Base-by-base conservation (phyloP, 2,797 vertebrate genomes). In the Buphagus erythrorhynchus region DNA sequence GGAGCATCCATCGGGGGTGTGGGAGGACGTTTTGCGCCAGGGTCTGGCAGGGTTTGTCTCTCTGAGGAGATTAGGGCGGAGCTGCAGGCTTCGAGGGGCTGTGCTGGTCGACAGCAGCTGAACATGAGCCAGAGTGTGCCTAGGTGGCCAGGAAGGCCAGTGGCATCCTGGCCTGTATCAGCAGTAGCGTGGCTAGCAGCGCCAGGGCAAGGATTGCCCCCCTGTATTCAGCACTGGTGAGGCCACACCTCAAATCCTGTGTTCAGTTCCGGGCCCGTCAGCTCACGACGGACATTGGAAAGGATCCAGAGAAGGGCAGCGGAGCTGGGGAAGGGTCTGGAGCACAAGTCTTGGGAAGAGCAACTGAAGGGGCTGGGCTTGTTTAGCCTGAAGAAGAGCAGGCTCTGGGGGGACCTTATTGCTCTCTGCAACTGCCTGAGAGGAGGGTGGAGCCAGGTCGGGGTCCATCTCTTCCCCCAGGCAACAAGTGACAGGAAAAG, bases 331-430 rank as follows among this genome's bases (percentile, higher is more conserved):
- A 51, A 57, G 10, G 49, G 24, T 38, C n/a, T 69, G 57, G 36
- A 71, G 17, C 17, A 57, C n/a, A 38, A 6, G 6, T 45, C 7
- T 5, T 25, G 4, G 12, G 38, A 45, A n/a, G 29, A 45, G 21
- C 33, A 21, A 49, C 33, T 33, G 43, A 33, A 40, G 20, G 28
- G 31, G 14, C 29, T 63, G 49, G 29, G 20, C 7, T 26, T 57
- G 6, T 51, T 51, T 33, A 19, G 63, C n/a, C 20, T 22, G 43
- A n/a, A 43, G 16, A 38, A 15, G n/a, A 62, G 55, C 8, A 49
- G 55, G 19, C n/a, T 71, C 11, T 16, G 14, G 2, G 9, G 19
- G 5, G 3, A 26, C 15, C 12, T 45, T 11, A 2, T 0, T 24
- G 13, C 22, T 49, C 13, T n/a, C 31, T 42, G 14, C 42, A 36